phyloP scores from a whole-genome alignment of 2,113 vertebrate species.

The Campylomormyrus tamandua region DNA sequence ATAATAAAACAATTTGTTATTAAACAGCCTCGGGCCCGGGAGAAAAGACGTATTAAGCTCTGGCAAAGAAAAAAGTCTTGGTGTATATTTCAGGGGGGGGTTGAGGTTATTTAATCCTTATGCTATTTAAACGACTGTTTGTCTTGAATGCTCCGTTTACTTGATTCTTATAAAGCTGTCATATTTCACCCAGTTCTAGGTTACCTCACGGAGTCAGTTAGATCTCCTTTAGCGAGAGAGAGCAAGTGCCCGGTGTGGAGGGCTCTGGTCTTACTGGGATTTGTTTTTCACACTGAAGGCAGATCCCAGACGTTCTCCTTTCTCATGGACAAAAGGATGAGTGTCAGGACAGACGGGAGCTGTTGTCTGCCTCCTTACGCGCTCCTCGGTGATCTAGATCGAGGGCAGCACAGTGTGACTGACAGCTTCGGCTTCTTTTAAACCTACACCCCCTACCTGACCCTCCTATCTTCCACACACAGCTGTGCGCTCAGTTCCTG shows the following conservation, averaged over 20 bases:
- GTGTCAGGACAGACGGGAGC: slow-evolving; percentile 43
- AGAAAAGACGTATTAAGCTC: neutral
- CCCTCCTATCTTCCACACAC: neutral
- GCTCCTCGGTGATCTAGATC: neutral
- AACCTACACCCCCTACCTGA: neutral
- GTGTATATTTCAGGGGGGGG: neutral
- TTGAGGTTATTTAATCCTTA: neutral
- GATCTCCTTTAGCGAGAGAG: neutral
- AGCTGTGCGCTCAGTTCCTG: neutral
- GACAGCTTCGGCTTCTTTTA: neutral
- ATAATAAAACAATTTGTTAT: neutral
- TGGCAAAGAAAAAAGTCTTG: neutral
- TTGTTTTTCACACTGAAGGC: slow-evolving; percentile 31
- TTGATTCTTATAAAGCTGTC: neutral
- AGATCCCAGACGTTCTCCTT: slow-evolving; percentile 44
- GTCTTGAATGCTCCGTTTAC: neutral
- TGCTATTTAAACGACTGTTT: neutral
- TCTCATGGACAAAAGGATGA: slow-evolving; percentile 51
- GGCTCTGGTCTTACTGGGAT: neutral
- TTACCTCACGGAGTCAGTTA: neutral
- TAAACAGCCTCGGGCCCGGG: neutral
- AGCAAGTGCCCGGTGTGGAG: neutral
- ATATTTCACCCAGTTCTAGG: neutral
- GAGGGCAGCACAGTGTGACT: neutral
- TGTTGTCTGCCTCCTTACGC: slow-evolving; percentile 37